Evolutionary conservation across 2,888 invertebrate species (phyloP), one percentile per base, ranked within the genome.

Genomic region (Acanthacorydalis orientalis): DNA sequence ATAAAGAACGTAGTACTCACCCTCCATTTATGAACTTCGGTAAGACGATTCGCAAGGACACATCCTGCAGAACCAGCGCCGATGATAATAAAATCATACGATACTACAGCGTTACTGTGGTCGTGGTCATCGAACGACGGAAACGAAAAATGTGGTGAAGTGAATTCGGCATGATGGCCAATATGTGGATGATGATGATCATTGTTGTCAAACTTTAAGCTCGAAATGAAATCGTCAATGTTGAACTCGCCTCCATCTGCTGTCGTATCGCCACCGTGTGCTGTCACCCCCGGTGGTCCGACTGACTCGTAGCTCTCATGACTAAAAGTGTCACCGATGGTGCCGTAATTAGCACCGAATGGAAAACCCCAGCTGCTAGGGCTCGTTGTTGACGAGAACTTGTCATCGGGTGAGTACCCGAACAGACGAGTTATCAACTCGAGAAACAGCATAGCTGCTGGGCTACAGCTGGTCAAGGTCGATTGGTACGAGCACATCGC

Each of bases 381-480:
- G n/a, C 11, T 12, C 4, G 7, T 12, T n/a, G 31, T 33, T 6
- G 7, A 15, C 11, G 31, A 15, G 15, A 31, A 43, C 11, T 33
- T 12, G 14, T 14, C 11, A 14, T 75, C 73, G 4, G 61, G 59
- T 0, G 77, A 73, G 23, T 65, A 60, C 1, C 80, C 74, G 53
- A 77, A 77, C 2, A 79, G 57, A 48, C 68, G 70, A 0, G 74
- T 60, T 1, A 80, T 55, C 32, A 80, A 59, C 1, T 75, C 66
- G 35, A 80, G 59, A 55, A 76, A 80, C 61, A 79, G 60, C 40
- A 73, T 70, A 1, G 74, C 72, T 0, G 73, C 65, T 14, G 73
- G 68, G 2, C 74, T 70, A 54, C 80, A 80, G 50, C 73, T 74
- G 0, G 78, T 75, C 8, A 74, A 66, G 2, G 69, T 71, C 2